Percentiles rank a stretch among this genome's conserved stretches.
phyloP scores from a whole-genome alignment of 2,888 invertebrate species.

The Mimumesa dahlbomi region DNA sequence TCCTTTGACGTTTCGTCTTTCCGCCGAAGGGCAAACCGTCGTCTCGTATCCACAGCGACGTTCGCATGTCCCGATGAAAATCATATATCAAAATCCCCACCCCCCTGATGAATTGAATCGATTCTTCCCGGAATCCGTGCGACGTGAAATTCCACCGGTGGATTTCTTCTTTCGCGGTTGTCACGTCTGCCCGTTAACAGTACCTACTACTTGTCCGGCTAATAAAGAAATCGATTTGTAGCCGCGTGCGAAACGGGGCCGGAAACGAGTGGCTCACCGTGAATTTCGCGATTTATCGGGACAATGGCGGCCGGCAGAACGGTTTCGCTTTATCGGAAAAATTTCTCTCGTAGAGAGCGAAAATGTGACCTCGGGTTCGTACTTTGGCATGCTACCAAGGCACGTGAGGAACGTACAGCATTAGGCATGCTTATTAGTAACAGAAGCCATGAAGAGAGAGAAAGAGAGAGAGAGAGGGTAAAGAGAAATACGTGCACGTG shows the following conservation, averaged over 20 bases:
- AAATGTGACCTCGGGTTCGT: constrained; percentile 52
- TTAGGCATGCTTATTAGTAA: constrained; percentile 56
- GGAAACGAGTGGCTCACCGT: no score
- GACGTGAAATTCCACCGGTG: no score
- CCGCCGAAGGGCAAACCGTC: constrained; percentile 17
- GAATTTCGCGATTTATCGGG: background rate
- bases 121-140: no score
- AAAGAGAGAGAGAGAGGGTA: background rate
- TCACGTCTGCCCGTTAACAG: no score
- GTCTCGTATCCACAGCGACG: background rate
- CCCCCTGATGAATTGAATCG: no score
- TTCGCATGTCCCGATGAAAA: no score
- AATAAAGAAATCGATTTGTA: constrained; percentile 11
- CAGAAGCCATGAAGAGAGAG: constrained; percentile 17
- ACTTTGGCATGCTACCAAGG: constrained; percentile 48
- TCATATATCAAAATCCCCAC: no score
- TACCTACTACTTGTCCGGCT: no score
- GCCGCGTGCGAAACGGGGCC: no score
- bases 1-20: constrained; percentile 12
- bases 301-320: no score
- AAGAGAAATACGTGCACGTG: constrained; percentile 25
- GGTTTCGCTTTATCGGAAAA: constrained; percentile 32
- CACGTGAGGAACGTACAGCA: constrained; percentile 52
- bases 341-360: constrained; percentile 50
- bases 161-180: no score